Percentiles rank a stretch among this genome's conserved stretches.
Evolutionary conservation across 2,113 vertebrate genomes (phyloP).

Genomic region (Mastomys coucha): DNA sequence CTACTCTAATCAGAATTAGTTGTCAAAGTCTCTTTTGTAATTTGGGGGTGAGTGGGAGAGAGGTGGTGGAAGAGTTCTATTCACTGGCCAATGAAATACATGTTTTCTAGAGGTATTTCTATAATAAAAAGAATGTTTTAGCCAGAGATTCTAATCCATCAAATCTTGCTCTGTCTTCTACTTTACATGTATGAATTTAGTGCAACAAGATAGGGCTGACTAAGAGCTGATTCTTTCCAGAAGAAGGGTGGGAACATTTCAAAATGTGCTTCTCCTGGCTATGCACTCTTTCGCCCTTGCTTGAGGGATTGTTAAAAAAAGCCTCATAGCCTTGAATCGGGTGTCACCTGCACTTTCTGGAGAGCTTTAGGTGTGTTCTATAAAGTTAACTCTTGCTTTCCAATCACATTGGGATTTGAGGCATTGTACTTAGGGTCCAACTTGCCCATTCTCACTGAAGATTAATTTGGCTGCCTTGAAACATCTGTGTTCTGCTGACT

Average conservation of each 20-base stretch:
- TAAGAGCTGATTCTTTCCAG: not conserved
- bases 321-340: conserved; percentile 70
- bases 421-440: conserved; percentile 81
- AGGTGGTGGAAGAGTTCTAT: not conserved
- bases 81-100: conserved; percentile 28
- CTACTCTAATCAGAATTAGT: conserved; percentile 12
- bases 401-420: conserved; percentile 76
- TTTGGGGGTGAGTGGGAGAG: not conserved
- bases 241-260: conserved; percentile 66
- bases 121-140: not conserved
- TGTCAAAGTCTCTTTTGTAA: conserved; percentile 9
- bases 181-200: not conserved
- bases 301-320: conserved; percentile 77
- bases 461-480: conserved; percentile 84
- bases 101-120: conserved; percentile 25
- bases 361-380: conserved; percentile 81
- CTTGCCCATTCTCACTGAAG: conserved; percentile 82
- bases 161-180: not conserved
- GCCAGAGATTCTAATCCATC: not conserved
- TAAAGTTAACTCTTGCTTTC: conserved; percentile 84
- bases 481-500: conserved; percentile 87
- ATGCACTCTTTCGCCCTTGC: not conserved
- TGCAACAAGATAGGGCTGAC: not conserved
- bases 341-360: conserved; percentile 74
- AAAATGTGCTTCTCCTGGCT: conserved; percentile 64